Base-by-base conservation (phyloP, 2,888 invertebrate genomes). In the Sthenelais limicola region DNA sequence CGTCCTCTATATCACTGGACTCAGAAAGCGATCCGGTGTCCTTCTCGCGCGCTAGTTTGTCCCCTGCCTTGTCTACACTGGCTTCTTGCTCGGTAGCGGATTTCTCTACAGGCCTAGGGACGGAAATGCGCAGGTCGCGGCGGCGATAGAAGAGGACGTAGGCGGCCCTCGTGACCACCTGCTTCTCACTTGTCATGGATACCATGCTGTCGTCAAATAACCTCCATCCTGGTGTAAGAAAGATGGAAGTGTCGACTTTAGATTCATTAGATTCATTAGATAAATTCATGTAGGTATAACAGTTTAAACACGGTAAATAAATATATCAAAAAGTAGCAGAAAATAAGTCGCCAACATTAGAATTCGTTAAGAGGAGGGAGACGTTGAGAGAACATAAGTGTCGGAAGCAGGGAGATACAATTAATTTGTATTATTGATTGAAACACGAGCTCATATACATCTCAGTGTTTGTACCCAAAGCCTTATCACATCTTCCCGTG, bases 71-170 rank as follows among this genome's bases (percentile, higher is more conserved):
- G 32, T 28, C 32, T 2, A 24, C 18, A 21, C 32, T 56, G 43
- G n/a, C n/a, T n/a, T n/a, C n/a, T n/a, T n/a, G n/a, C n/a, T n/a
- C n/a, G n/a, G n/a, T n/a, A n/a, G n/a, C n/a, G n/a, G n/a, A 18
- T 26, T 9, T 28, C 1, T 35, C 5, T 28, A 33, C 38, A 26
- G 62, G 62, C 38, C 26, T 35, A n/a, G 62, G 62, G 9, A 62
- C n/a, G 52, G 52, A 24, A 12, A 32, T 12, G 1, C 12, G 51
- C 5, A 54, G 33, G 38, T 68, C 80, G n/a, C 84, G 79, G 15
- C 82, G 77, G 30, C 82, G 79, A 76, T 89, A 89, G 76, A 89
- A 87, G 9, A 89, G 81, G 3, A 89, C 87, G 76, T 89, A 89
- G 3, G 89, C 89, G 9, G 85, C 82, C 73, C 82, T 83, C 2